Percentiles rank a stretch among this genome's conserved stretches.
Conservation (phyloP, 2,888 invertebrate species). For the Sphaerophoria rueppellii region DNA sequence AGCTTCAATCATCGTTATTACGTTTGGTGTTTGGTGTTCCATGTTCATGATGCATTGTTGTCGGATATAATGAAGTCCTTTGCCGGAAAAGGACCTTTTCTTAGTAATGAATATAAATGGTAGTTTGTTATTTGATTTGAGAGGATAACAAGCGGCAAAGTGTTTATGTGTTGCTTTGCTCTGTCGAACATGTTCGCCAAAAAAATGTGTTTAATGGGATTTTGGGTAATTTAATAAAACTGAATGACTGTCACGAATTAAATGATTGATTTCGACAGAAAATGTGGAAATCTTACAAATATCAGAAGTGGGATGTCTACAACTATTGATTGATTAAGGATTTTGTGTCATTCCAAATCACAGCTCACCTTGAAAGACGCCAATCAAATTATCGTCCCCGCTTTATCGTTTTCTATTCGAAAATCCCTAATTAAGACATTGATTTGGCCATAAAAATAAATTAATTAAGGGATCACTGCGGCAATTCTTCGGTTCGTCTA, state of each 20-base stretch:
- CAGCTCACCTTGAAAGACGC: background rate
- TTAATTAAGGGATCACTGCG: constrained; percentile 24
- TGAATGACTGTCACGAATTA: constrained; percentile 58
- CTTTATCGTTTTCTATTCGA: background rate
- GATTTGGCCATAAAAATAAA: background rate
- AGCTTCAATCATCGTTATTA: constrained; percentile 65
- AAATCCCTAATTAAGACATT: background rate
- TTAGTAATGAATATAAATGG: constrained; percentile 72
- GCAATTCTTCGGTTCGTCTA: constrained; percentile 41
- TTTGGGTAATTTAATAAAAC: constrained; percentile 57
- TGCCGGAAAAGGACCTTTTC: constrained; percentile 35
- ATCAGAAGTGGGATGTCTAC: constrained; percentile 10
- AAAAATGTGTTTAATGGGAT: constrained; percentile 31
- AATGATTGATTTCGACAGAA: constrained; percentile 64
- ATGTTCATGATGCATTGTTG: constrained; percentile 25
- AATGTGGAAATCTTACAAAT: background rate
- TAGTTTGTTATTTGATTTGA: constrained; percentile 73
- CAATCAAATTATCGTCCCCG: background rate
- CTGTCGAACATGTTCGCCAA: background rate
- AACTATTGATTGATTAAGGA: background rate
- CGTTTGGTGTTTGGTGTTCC: constrained; percentile 49
- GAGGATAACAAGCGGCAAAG: constrained; percentile 72
- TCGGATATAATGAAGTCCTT: constrained; percentile 37
- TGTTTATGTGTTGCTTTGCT: constrained; percentile 59
- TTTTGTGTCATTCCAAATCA: background rate